Conservation (phyloP, 2,113 vertebrate genomes). For the Acrocephalus arundinaceus region DNA sequence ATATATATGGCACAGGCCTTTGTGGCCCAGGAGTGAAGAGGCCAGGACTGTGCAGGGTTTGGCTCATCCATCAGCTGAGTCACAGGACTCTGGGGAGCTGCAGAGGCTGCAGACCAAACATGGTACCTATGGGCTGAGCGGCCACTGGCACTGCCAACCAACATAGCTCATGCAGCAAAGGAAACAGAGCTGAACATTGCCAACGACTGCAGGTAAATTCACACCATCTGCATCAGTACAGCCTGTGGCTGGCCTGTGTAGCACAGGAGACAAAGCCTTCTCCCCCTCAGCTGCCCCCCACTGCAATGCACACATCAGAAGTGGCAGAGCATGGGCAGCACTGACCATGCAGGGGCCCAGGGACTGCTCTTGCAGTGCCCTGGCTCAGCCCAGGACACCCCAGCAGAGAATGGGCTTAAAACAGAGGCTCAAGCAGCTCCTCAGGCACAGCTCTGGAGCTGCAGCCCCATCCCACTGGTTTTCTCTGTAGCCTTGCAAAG, state of each 20-base stretch:
- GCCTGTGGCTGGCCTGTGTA: rapidly evolving
- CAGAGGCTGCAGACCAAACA: not conserved
- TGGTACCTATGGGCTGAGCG: not conserved
- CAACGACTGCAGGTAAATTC: not conserved
- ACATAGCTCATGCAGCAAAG: not conserved
- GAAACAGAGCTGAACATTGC: not conserved
- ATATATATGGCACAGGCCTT: rapidly evolving
- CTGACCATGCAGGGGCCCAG: rapidly evolving
- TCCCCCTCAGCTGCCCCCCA: not conserved
- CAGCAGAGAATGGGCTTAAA: too few relatives aligned
- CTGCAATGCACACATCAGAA: rapidly evolving
- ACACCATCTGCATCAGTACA: not conserved
- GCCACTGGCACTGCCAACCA: not conserved
- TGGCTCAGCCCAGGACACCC: not conserved
- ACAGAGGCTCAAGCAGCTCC: not conserved
- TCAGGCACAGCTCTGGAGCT: rapidly evolving
- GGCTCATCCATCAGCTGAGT: not conserved
- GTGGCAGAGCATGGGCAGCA: not conserved
- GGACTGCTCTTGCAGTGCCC: not conserved
- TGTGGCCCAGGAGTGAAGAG: not conserved
- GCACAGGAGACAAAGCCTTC: not conserved
- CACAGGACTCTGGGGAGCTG: not conserved
- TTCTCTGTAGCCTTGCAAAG: not conserved
- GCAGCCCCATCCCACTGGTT: too few relatives aligned
- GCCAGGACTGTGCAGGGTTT: not conserved